Conservation (phyloP, 2,797 vertebrate genomes). For the Tokudaia muenninki region DNA sequence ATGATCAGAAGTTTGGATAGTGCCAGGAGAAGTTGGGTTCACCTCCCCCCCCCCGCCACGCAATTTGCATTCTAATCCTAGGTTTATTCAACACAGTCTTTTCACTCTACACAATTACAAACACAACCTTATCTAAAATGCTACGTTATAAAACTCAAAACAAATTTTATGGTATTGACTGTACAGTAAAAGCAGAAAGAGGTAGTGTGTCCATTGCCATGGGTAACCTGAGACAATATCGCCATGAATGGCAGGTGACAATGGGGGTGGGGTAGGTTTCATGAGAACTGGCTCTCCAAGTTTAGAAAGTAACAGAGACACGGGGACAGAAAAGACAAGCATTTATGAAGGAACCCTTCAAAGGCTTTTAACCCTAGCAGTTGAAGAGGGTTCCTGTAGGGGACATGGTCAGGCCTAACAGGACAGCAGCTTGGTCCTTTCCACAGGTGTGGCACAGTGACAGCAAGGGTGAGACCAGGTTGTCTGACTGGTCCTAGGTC, state of each 20-base stretch:
- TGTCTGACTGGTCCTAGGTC: neutral
- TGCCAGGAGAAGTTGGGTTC: neutral
- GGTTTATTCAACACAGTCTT: neutral
- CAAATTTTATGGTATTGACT: neutral
- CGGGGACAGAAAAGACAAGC: neutral
- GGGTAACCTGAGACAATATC: neutral
- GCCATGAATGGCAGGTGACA: neutral
- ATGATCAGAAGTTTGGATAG: neutral
- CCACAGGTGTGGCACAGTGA: neutral
- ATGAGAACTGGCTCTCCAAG: neutral
- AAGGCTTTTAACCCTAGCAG: neutral
- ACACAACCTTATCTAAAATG: neutral
- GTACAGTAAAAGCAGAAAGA: neutral
- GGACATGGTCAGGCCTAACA: neutral
- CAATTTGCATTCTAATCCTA: neutral
- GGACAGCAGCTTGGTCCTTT: neutral
- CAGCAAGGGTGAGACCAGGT: neutral
- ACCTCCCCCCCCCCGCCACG: no score
- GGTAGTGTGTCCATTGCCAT: neutral
- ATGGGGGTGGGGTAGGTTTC: neutral
- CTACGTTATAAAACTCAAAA: neutral
- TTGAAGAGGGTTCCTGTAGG: neutral
- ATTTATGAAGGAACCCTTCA: neutral
- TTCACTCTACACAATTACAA: neutral
- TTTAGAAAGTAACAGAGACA: neutral